Evolutionary conservation across 2,888 invertebrate genomes (phyloP).

Genomic region (Koerneria pararmatus): DNA sequence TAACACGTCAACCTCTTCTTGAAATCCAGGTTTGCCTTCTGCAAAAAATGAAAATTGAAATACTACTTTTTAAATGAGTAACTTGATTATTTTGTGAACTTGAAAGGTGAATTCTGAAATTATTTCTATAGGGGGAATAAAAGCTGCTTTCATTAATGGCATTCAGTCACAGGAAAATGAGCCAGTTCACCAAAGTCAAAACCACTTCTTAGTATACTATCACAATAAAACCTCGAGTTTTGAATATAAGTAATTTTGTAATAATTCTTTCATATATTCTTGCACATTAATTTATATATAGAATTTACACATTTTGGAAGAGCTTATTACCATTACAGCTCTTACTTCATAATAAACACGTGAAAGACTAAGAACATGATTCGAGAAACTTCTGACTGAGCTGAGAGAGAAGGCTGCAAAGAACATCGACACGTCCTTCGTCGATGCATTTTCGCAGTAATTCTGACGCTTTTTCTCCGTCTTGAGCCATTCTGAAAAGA

Average conservation of each 20-base stretch:
- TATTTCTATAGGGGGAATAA: no score
- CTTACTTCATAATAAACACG: not conserved
- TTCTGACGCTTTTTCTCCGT: conserved; percentile 21
- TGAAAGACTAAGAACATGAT: not conserved
- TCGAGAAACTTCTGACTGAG: conserved; percentile 34
- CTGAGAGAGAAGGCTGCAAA: conserved; percentile 44
- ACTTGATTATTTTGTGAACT: no score
- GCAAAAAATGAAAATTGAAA: no score
- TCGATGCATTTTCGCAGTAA: conserved; percentile 42
- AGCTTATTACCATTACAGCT: no score
- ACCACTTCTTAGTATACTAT: no score
- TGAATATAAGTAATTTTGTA: not conserved
- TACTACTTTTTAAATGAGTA: no score
- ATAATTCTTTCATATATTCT: not conserved
- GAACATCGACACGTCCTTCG: conserved; percentile 47
- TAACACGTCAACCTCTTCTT: conserved; percentile 39
- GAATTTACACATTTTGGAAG: not conserved
- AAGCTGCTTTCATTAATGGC: not conserved
- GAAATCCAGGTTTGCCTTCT: conserved; percentile 40
- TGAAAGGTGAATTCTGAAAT: no score
- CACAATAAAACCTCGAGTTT: no score
- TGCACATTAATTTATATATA: not conserved
- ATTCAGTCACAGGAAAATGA: no score
- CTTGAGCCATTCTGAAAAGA: not conserved
- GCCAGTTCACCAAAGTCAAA: no score